Evolutionary conservation across 2,113 vertebrate genomes (phyloP), one percentile per base, ranked within the genome.

Genomic region (Xenotilapia leptura): DNA sequence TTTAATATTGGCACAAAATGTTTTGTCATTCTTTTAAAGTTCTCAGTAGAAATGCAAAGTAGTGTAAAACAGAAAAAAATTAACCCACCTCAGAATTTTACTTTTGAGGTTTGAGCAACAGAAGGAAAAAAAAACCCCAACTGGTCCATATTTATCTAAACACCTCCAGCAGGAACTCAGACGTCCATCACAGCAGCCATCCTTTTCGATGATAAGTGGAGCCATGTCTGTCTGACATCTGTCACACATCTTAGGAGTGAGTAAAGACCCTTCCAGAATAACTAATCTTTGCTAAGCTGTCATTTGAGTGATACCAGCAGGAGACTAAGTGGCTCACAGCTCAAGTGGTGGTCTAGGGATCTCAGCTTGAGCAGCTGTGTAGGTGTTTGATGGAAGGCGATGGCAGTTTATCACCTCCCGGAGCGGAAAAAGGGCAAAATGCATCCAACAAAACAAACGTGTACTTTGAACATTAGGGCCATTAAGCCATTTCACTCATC

Each of bases 251-350:
- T 85, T 86, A 58, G 87, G 70, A 82, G 92, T 82, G 90, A 90
- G 85, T 56, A 90, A 90, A 89, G 87, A 91, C 88, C 93, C 75
- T 91, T 93, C 88, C 88, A 80, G 83, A 93, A 92, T 82, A 90
- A 92, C 83, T 89, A 94, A 93, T 94, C 95, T 94, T 81, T 31
- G 80, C 88, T 89, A 91, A 95, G 91, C 93, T 93, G 94, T 91
- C 89, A 36, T 92, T 83, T 93, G 92, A 96, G 93, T 86, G 94
- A 94, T 92, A 89, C 89, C 92, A 90, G 92, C 80, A 26, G 86
- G 80, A 77, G 70, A 56, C 53, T 92, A 87, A 95, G 91, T 93
- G 92, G 92, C 91, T 86, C 60, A 5, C 88, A 89, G 87, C 90
- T 87, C 90, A 11, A 84, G 87, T 82, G 13, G 86, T 81, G 90